Evolutionary conservation across 2,113 vertebrate species (phyloP), one percentile per base, ranked within the genome.

Genomic region (Takifugu flavidus): DNA sequence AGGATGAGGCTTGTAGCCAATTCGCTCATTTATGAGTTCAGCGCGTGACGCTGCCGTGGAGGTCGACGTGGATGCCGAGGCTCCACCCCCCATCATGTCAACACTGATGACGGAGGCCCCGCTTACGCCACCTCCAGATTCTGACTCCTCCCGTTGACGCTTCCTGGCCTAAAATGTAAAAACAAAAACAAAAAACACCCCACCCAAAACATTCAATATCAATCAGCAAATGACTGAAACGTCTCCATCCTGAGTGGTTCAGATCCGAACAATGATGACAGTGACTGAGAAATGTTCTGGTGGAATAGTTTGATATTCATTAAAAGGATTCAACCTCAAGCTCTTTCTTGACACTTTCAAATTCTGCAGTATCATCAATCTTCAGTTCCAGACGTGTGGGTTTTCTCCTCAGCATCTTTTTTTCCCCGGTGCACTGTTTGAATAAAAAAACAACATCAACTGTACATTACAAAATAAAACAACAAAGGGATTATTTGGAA

Each of bases 381-480:
- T 98, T 98, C 63, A 98, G 91, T 75, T 98, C 96, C 66, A 98
- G 79, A 10, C 96, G 95, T 0, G 96, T 98, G 13, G 96, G 96
- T 62, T 98, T 98, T 59, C 96, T 87, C 68, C 95, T 91, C 80
- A 98, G 78, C 96, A 98, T 98, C 64, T 69, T 82, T 4, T 3
- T 45, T 58, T 20, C 20, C 20, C 26, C 13, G 14, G n/a, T 49
- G 15, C 47, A 8, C 47, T 10, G 44, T 15, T 45, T 6, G n/a
- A 5, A 49, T 4, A 49, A 49, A 49, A 0, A 49, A 49, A 49
- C 7, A 39, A 10, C 7, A 39, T 1, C 11, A 39, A 39, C 34
- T 11, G 34, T 39, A 39, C 34, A 39, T 39, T 11, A 39, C 34
- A 39, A 39, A 39, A 39, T 39, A 6, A 31, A 31, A 31, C 29